These are phyloP conservation scores for Odocoileus hemionus DNA, from an alignment of 2,113 vertebrate genomes.

Conservation along the genomic window DNA sequence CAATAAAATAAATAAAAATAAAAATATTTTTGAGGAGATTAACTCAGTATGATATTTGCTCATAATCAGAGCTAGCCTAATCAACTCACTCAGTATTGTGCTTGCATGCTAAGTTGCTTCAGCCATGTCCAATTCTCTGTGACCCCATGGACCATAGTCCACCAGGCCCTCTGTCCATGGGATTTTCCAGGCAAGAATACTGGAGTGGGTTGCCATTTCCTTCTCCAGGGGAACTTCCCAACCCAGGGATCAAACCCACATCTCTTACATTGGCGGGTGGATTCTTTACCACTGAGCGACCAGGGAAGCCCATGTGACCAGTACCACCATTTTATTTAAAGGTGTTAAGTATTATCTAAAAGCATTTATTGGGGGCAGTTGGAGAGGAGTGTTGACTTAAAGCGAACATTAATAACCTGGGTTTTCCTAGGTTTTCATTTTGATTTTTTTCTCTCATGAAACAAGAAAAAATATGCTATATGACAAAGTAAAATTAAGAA, in stretches of 20 bases:
- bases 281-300: not conserved
- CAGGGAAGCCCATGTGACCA: not conserved
- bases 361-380: fast-evolving
- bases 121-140: not conserved
- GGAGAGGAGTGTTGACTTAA: not conserved
- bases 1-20: not conserved
- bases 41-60: not conserved
- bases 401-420: not conserved
- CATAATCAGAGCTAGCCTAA: not conserved
- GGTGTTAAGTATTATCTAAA: not conserved
- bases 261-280: not conserved
- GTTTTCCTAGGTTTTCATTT: not conserved
- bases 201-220: not conserved
- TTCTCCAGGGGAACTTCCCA: not conserved
- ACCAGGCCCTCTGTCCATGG: not conserved
- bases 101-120: not conserved
- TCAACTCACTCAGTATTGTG: not conserved
- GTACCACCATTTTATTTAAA: not conserved
- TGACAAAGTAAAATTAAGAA: not conserved
- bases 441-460: not conserved
- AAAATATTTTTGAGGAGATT: not conserved
- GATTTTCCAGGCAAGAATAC: not conserved
- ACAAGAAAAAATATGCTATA: not conserved
- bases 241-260: not conserved
- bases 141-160: not conserved